Conservation (phyloP, 2,888 invertebrate genomes). For the Campaea margaritaria region DNA sequence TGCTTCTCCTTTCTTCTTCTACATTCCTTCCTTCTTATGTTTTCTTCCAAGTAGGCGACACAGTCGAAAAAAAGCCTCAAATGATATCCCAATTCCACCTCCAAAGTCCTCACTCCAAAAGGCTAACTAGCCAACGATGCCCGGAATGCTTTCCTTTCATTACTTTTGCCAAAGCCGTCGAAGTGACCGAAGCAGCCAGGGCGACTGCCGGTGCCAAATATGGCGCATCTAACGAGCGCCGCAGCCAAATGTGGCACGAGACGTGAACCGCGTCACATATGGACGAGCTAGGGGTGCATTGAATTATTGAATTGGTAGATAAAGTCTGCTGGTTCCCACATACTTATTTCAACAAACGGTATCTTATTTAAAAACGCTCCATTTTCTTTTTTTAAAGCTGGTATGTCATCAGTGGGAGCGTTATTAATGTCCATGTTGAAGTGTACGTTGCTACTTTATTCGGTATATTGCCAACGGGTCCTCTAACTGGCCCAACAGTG, state of each 20-base stretch:
- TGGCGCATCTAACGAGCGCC: constrained; percentile 46
- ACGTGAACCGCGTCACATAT: constrained; percentile 36
- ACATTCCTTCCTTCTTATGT: too few relatives aligned
- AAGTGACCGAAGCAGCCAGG: constrained; percentile 10
- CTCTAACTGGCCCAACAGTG: too few relatives aligned
- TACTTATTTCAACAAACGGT: background rate
- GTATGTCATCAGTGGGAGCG: too few relatives aligned
- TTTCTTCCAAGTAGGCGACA: too few relatives aligned
- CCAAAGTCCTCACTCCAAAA: background rate
- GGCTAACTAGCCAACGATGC: constrained; percentile 25
- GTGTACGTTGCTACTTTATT: too few relatives aligned
- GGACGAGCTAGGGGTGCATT: constrained; percentile 19
- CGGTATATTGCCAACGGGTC: too few relatives aligned
- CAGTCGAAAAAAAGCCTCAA: too few relatives aligned
- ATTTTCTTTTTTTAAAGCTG: too few relatives aligned
- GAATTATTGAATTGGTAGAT: constrained; percentile 27
- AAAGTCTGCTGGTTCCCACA: constrained; percentile 15
- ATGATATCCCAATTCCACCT: too few relatives aligned
- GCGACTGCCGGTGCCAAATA: constrained; percentile 47
- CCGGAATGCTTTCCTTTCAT: constrained; percentile 39
- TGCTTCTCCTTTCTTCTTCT: too few relatives aligned
- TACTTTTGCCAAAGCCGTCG: constrained; percentile 38
- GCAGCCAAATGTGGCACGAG: constrained; percentile 37
- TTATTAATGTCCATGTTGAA: too few relatives aligned
- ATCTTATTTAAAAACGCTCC: too few relatives aligned